Conservation (phyloP, 1,140 invertebrate species). For the Melitaea cinxia region DNA sequence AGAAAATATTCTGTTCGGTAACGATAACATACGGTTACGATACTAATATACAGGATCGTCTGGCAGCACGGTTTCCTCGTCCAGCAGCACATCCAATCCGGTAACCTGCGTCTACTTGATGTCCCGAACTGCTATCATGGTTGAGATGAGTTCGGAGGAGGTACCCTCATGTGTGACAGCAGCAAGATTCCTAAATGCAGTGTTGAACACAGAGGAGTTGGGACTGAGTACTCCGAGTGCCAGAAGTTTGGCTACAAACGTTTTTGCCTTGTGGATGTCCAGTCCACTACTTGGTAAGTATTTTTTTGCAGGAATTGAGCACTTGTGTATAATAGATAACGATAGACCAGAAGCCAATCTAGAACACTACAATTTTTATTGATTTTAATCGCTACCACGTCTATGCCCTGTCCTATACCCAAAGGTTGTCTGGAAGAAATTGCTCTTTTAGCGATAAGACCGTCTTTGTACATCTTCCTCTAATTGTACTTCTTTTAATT, state of each 20-base stretch:
- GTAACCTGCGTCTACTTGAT: slow-evolving; percentile 85
- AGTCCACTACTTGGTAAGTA: slow-evolving; percentile 83
- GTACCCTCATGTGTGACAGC: slow-evolving; percentile 83
- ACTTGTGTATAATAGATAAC: no score
- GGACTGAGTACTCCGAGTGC: slow-evolving; percentile 81
- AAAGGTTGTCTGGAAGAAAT: no score
- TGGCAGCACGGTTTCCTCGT: slow-evolving; percentile 69
- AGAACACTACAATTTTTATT: no score
- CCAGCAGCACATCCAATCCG: slow-evolving; percentile 64
- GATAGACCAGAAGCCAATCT: no score
- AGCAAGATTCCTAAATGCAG: slow-evolving; percentile 82
- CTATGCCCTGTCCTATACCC: no score
- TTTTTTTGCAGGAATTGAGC: no score
- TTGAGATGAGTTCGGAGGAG: slow-evolving; percentile 85
- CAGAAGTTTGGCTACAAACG: slow-evolving; percentile 83
- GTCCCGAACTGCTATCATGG: slow-evolving; percentile 85
- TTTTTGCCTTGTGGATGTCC: slow-evolving; percentile 86
- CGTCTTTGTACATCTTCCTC: no score
- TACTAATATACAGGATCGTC: slow-evolving; percentile 53
- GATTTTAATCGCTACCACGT: no score
- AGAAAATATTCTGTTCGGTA: no score
- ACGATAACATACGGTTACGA: no score
- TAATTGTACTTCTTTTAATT: no score
- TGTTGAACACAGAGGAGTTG: slow-evolving; percentile 84
- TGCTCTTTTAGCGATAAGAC: no score